Base-by-base conservation (phyloP, 2,888 invertebrate genomes). In the Macropis europaea region DNA sequence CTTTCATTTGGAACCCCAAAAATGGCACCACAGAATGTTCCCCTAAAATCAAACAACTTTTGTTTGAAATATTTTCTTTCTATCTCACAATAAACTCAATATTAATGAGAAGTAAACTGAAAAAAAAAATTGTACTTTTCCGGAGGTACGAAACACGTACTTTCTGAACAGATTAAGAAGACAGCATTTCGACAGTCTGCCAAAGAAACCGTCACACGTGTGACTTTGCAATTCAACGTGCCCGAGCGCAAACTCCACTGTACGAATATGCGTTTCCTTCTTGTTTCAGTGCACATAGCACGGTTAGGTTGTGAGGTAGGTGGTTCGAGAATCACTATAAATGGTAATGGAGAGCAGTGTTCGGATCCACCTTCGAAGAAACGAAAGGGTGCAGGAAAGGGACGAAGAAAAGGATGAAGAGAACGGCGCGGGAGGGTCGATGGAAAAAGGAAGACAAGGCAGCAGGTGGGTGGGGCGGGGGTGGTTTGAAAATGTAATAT, bases 311-410 rank as follows among this genome's bases (percentile, higher is more conserved):
- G 76, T 69, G 76, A 75, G 81, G 73, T 59, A 80, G 82, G 81
- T 82, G 83, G 82, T 86, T 88, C 85, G 85, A 80, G 85, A 89
- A 88, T 89, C 89, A 89, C 89, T 89, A 89, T 89, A 89, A 89
- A 89, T 89, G 89, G 87, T 89, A 89, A 89, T 89, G 84, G 86
- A 86, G 86, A 86, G 77, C 78, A 73, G 73, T 77, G 77, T 69
- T 76, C 67, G 67, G 53, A 48, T 78, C 60, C 61, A 56, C 64
- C 69, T 52, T 54, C 53, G 42, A 53, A 70, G 69, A 64, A 67
- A 40, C 72, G 62, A 72, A 68, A 68, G 54, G 75, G 48, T 56
- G 73, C 60, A 59, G 67, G 60, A 52, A 67, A 60, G 63, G 43
- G n/a, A 54, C 28, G 48, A 60, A 40, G 43, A 22, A 53, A 54